These are phyloP conservation scores for Elegia similella DNA, from an alignment of 2,888 invertebrate species.

Conservation along the genomic window DNA sequence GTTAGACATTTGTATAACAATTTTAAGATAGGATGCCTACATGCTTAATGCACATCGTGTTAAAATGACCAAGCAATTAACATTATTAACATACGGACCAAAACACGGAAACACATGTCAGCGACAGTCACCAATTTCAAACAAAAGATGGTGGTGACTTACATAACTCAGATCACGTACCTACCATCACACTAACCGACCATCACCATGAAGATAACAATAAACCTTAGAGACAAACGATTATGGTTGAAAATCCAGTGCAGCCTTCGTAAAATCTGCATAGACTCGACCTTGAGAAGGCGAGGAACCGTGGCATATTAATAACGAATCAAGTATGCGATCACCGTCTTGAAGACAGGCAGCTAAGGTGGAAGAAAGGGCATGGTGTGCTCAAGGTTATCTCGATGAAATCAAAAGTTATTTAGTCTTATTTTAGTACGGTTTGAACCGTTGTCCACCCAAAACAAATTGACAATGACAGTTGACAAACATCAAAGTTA, in stretches of 20 bases:
- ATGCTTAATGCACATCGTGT: no score
- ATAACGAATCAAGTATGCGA: slow-evolving; percentile 73
- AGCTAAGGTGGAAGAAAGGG: slow-evolving; percentile 78
- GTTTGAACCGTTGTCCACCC: no score
- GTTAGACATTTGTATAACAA: no score
- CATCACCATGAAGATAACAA: neutral
- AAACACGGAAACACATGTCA: slow-evolving; percentile 18
- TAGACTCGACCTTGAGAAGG: slow-evolving; percentile 61
- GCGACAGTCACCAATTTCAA: slow-evolving; percentile 50
- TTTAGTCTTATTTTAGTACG: no score
- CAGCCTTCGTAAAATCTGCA: slow-evolving; percentile 32
- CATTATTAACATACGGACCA: neutral
- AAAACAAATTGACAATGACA: no score
- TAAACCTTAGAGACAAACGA: neutral
- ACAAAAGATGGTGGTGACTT: slow-evolving; percentile 51
- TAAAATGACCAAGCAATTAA: slow-evolving; percentile 27
- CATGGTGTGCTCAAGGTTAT: slow-evolving; percentile 55
- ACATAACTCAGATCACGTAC: slow-evolving; percentile 53
- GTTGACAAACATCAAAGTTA: no score
- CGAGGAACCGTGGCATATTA: slow-evolving; percentile 70
- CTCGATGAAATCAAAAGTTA: neutral
- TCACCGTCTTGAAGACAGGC: slow-evolving; percentile 71
- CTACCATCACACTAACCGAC: neutral
- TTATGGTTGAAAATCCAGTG: slow-evolving; percentile 1
- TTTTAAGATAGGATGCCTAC: no score